Evolutionary conservation across 2,888 invertebrate genomes (phyloP), one percentile per base, ranked within the genome.

Genomic region (Drosophila merina): DNA sequence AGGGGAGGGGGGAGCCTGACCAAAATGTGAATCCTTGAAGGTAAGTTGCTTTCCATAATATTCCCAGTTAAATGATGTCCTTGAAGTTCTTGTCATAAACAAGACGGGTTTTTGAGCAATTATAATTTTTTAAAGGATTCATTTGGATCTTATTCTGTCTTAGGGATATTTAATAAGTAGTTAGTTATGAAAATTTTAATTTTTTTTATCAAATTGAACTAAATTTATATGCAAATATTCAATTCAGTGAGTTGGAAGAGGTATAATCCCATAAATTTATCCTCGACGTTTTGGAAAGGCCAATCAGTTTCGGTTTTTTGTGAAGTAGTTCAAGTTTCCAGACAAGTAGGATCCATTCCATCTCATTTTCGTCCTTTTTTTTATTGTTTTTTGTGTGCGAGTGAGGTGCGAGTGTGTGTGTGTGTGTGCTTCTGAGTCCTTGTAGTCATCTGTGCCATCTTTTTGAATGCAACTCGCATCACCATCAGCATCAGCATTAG

Each of bases 291-390:
- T 30, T 47, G 20, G 20, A 36, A 45, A 25, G 48, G 40, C 57
- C 59, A 59, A 59, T 59, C 54, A 59, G 54, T 20, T 45, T 20
- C 20, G 28, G 45, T 47, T 47, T n/a, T 48, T 33, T 14, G 4
- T 28, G 14, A 14, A 25, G 12, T 10, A 63, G 12, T 40, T 52
- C 7, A 63, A 63, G 47, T 52, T 63, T 48, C 63, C 64, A 63
- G 63, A 62, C 66, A 66, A 52, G 52, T 49, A 57, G 60, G 54
- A 54, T 59, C 54, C 58, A 54, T 45, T 45, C 58, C 58, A 54
- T 31, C 48, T 58, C 12, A 36, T 36, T 36, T 36, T 36, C 33
- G 28, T 44, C 44, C 25, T 44, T 20, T 20, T 44, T 44, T 44
- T 44, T 44, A 20, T 44, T 25, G 20, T 44, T 25, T 44, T 25